These are phyloP conservation scores for Nycticryphes semicollaris DNA, from an alignment of 2,113 vertebrate species.

Conservation along the genomic window DNA sequence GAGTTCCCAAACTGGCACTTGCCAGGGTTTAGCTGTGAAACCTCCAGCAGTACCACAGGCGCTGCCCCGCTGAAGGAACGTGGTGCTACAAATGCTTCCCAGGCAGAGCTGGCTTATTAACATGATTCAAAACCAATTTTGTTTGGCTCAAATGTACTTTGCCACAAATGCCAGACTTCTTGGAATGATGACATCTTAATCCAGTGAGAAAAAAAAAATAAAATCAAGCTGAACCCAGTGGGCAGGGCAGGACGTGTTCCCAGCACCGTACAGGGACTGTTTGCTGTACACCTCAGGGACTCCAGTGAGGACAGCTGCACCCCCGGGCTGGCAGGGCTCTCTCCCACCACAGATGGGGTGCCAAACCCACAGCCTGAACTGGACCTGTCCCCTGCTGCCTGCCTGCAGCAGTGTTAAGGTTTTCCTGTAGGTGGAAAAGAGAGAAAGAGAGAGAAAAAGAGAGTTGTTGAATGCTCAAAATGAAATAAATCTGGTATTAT, in stretches of 20 bases:
- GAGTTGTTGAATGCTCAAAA: neutral
- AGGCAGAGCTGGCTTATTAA: neutral
- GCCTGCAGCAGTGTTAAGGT: neutral
- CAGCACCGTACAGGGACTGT: neutral
- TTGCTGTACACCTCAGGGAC: neutral
- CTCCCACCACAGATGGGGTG: neutral
- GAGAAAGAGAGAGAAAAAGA: neutral
- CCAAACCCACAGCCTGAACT: neutral
- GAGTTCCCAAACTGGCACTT: neutral
- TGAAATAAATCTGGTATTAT: neutral
- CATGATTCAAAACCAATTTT: neutral
- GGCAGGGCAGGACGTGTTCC: neutral
- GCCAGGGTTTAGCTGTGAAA: neutral
- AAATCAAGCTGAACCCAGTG: neutral
- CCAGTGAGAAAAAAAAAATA: neutral
- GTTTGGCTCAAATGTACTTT: neutral
- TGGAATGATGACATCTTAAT: neutral
- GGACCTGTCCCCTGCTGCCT: neutral
- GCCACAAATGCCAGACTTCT: neutral
- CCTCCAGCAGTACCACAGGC: neutral
- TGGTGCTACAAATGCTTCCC: neutral
- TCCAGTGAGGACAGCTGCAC: neutral
- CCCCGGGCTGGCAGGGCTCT: neutral
- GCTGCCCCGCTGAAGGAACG: neutral
- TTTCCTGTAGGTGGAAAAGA: neutral